Conservation (phyloP, 2,888 invertebrate genomes). For the Brenthis hecate region DNA sequence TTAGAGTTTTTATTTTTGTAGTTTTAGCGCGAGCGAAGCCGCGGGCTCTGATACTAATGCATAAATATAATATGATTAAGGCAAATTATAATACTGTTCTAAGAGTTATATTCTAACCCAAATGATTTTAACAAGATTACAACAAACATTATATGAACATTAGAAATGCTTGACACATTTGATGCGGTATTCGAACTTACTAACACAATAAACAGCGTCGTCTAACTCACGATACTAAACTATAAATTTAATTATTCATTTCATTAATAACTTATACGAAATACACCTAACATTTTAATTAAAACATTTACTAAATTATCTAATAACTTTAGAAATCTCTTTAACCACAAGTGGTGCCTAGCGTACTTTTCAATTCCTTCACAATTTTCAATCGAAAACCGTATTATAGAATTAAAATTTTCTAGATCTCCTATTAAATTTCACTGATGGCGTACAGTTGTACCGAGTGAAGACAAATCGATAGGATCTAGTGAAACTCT, state of each 20-base stretch:
- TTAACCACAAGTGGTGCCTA: slow-evolving; percentile 54
- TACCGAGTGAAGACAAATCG: slow-evolving; percentile 52
- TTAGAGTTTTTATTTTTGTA: no score
- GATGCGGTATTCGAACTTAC: no score
- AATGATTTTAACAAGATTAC: no score
- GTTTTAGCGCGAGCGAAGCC: no score
- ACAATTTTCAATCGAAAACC: slow-evolving; percentile 60
- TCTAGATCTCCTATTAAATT: slow-evolving; percentile 51
- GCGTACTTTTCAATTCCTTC: slow-evolving; percentile 55
- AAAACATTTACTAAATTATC: not conserved
- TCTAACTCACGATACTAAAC: no score
- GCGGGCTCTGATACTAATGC: not conserved
- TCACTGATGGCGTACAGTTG: slow-evolving; percentile 32
- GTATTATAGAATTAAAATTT: slow-evolving; percentile 54
- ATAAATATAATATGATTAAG: not conserved
- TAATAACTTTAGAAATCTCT: slow-evolving; percentile 68
- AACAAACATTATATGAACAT: no score
- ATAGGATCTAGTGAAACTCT: slow-evolving; percentile 62
- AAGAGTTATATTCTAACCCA: no score
- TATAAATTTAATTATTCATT: not conserved
- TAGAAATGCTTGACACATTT: no score
- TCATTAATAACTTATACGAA: not conserved
- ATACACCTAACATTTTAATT: not conserved
- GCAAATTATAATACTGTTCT: no score
- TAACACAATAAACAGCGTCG: no score